Evolutionary conservation across 2,888 invertebrate genomes (phyloP).

Genomic region (Hesperia comma): DNA sequence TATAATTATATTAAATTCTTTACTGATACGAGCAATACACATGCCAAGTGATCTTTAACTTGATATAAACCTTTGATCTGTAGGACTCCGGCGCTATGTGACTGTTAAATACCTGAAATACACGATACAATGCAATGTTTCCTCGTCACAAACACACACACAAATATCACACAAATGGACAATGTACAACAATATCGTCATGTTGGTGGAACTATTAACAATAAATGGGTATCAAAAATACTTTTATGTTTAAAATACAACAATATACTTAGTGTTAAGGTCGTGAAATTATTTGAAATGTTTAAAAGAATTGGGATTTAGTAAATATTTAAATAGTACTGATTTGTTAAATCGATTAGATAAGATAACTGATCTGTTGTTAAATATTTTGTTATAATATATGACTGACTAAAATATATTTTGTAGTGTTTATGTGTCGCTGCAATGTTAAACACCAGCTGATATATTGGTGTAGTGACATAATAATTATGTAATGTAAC

Average conservation of each 20-base stretch:
- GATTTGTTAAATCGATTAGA: too few species aligned
- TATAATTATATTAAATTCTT: slow-evolving; percentile 49
- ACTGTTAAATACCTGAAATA: slow-evolving; percentile 96
- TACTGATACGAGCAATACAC: slow-evolving; percentile 67
- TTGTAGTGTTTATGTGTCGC: too few species aligned
- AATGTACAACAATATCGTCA: slow-evolving; percentile 14
- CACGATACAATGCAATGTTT: slow-evolving; percentile 79
- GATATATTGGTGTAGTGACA: too few species aligned
- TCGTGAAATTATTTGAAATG: background rate
- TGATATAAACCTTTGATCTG: slow-evolving; percentile 94
- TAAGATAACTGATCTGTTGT: too few species aligned
- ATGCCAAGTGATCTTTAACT: slow-evolving; percentile 79
- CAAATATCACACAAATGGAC: slow-evolving; percentile 21
- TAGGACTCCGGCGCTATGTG: slow-evolving; percentile 96
- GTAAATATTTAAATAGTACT: too few species aligned
- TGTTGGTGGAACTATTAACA: slow-evolving; percentile 31
- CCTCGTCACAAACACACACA: slow-evolving; percentile 48
- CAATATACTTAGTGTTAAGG: background rate
- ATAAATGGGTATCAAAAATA: slow-evolving; percentile 1
- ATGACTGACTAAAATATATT: too few species aligned
- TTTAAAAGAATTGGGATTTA: too few species aligned
- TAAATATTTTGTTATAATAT: too few species aligned
- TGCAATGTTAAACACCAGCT: too few species aligned
- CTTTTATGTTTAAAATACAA: too few species aligned
- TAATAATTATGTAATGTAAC: too few species aligned